Conservation (phyloP, 2,113 vertebrate genomes). For the Andinoacara biseriatus region DNA sequence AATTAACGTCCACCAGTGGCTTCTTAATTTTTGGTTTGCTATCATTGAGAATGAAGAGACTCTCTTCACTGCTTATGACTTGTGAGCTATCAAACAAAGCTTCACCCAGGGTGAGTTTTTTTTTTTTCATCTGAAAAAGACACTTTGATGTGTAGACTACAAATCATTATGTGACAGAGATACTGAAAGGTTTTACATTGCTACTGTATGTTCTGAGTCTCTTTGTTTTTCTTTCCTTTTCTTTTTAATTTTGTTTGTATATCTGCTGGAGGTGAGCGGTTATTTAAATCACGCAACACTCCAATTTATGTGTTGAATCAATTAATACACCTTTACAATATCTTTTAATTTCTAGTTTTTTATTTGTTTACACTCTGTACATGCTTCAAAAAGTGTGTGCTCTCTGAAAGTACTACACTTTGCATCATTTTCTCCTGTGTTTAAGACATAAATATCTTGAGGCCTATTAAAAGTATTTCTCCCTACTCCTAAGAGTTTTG, state of each 20-base stretch:
- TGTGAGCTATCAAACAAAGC: not conserved
- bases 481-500: not conserved
- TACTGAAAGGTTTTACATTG: not conserved
- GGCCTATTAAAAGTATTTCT: not conserved
- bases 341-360: too few relatives aligned
- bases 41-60: not conserved
- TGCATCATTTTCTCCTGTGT: not conserved
- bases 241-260: not conserved
- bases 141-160: not conserved
- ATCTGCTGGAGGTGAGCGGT: not conserved
- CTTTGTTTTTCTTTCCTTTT: not conserved
- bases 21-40: not conserved
- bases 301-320: not conserved
- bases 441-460: not conserved
- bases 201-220: not conserved
- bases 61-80: not conserved
- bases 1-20: not conserved
- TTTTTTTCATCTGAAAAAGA: not conserved
- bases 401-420: not conserved
- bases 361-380: too few relatives aligned
- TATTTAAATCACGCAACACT: not conserved
- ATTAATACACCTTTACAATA: not conserved
- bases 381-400: not conserved
- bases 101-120: rapidly evolving
- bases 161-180: not conserved